Percentiles rank a stretch among this genome's conserved stretches.
Evolutionary conservation across 2,797 vertebrate species (phyloP).

Genomic region (Hyperoplus lanceolatus): DNA sequence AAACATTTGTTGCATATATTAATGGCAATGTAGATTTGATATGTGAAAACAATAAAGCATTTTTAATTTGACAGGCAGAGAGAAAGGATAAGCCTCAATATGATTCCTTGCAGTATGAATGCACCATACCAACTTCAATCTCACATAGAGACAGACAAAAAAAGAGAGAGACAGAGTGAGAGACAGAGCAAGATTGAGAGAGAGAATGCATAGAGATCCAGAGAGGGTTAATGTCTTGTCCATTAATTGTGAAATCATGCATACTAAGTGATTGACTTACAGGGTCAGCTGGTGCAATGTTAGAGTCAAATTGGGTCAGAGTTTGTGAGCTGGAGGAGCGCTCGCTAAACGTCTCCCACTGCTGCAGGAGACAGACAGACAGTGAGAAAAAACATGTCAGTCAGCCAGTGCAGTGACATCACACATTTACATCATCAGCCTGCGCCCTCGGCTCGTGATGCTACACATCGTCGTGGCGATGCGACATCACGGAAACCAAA

Average conservation of each 20-base stretch:
- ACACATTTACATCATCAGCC: constrained; percentile 78
- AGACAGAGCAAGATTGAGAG: constrained; percentile 22
- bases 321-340: constrained; percentile 99
- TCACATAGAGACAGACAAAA: neutral
- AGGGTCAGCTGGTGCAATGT: constrained; percentile 99
- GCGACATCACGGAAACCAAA: constrained; percentile 20
- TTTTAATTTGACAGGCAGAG: neutral
- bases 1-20: too few relatives aligned
- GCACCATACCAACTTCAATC: too few relatives aligned
- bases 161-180: neutral
- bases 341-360: constrained; percentile 99
- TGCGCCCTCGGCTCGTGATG: constrained; percentile 37
- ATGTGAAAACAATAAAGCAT: too few relatives aligned
- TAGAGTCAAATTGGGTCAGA: constrained; percentile 99
- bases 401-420: constrained; percentile 82
- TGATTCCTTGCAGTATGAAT: too few relatives aligned
- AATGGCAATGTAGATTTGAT: too few relatives aligned
- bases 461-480: constrained; percentile 22
- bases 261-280: constrained; percentile 99
- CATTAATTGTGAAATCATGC: constrained; percentile 97
- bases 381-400: constrained; percentile 81
- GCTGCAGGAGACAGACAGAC: constrained; percentile 91
- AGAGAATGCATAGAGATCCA: constrained; percentile 75
- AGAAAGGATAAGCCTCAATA: neutral
- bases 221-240: constrained; percentile 88